A percentile compares a stretch with the other conserved stretches of the same genome.
phyloP scores from a whole-genome alignment of 2,113 vertebrate species.

The Cnemophilus loriae region DNA sequence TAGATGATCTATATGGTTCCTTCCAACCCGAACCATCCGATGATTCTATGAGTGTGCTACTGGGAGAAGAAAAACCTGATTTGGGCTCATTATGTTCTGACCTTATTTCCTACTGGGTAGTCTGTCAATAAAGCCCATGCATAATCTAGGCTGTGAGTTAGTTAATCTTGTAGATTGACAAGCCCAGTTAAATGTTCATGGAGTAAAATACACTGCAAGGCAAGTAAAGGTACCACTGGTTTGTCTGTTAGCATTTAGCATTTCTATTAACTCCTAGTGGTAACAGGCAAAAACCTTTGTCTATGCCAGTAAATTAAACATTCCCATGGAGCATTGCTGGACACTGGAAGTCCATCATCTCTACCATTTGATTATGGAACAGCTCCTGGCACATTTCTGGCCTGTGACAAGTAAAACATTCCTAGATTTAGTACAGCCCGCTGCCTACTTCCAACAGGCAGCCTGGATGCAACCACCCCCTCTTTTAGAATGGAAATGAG shows the following conservation, averaged over 20 bases:
- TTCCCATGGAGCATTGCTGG: background rate
- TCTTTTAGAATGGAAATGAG: background rate
- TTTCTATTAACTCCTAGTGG: background rate
- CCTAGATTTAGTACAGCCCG: background rate
- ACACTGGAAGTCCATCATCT: background rate
- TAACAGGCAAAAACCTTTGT: background rate
- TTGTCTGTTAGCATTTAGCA: background rate
- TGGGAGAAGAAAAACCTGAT: background rate
- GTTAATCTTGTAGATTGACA: background rate
- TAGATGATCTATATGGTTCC: background rate
- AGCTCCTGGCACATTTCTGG: background rate
- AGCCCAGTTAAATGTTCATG: background rate
- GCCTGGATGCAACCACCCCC: background rate
- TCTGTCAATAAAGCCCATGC: background rate
- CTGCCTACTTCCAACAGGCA: background rate
- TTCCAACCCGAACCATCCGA: background rate
- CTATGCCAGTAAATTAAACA: background rate
- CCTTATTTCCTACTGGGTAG: background rate
- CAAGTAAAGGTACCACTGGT: background rate
- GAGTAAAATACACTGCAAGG: background rate
- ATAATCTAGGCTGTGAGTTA: background rate
- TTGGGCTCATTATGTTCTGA: background rate
- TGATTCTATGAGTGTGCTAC: background rate
- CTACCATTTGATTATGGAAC: background rate
- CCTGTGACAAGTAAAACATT: background rate